Evolutionary conservation across 2,797 vertebrate genomes (phyloP), one percentile per base, ranked within the genome.

Genomic region (Denticeps clupeoides): DNA sequence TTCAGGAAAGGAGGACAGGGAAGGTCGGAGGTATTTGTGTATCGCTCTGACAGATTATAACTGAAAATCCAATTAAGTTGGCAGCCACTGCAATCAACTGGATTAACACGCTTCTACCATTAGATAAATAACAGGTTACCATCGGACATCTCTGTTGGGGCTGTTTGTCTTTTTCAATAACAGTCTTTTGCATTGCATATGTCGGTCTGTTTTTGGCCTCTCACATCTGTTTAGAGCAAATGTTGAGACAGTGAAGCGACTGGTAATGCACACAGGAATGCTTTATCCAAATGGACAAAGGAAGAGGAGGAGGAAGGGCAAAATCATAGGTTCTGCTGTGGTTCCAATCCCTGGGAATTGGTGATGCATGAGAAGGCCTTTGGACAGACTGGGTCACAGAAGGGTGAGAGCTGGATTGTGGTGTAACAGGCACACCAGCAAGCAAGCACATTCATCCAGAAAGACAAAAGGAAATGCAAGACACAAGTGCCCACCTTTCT

Each of bases 21-120:
- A 68, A 61, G 65, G 60, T 58, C 38, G 29, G 33, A 40, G 42
- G 58, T 59, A 62, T 53, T 55, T 65, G 64, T 65, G 51, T 18
- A 47, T 53, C 42, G 10, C 51, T 49, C 48, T 42, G 43, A 24
- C 7, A 49, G 58, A 55, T 50, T 51, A 47, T 41, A n/a, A 38
- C 22, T 7, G 16, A 56, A 52, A 69, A 68, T 71, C 60, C 52
- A 53, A 41, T 53, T 51, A 56, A 59, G 47, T 9, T 16, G 41
- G 19, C 54, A 59, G 53, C 44, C 41, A 53, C 38, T 45, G 12
- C 42, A 23, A 59, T 61, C 55, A 68, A 51, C 26, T 12, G 38
- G 51, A 46, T 60, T 49, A 44, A 5, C 46, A 51, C 24, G n/a
- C 48, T 5, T 41, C 45, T 45, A 50, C 45, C 9, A 50, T 53